These are phyloP conservation scores for Argyresthia goedartella DNA, from an alignment of 2,888 invertebrate genomes.

Conservation along the genomic window DNA sequence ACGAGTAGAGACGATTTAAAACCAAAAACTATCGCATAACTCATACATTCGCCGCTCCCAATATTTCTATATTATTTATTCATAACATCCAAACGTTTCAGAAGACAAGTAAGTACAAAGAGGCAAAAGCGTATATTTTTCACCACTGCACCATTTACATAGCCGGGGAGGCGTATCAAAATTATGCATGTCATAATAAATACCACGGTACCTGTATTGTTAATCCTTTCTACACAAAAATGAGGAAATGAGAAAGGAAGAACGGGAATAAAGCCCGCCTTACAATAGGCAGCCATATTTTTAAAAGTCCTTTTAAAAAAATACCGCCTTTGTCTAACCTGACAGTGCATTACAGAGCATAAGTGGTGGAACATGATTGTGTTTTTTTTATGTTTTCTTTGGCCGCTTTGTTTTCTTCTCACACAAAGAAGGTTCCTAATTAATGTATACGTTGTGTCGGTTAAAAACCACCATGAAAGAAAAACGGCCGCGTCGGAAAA, in stretches of 20 bases:
- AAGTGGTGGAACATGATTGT: slow-evolving; percentile 50
- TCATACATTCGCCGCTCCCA: no score
- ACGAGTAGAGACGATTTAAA: no score
- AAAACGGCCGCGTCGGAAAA: no score
- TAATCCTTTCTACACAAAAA: slow-evolving; percentile 62
- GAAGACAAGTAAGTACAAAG: no score
- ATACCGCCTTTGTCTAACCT: slow-evolving; percentile 46
- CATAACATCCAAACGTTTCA: no score
- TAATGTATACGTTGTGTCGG: no score
- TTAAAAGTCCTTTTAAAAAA: slow-evolving; percentile 46
- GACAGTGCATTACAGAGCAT: slow-evolving; percentile 57
- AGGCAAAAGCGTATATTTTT: no score
- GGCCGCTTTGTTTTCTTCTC: not conserved
- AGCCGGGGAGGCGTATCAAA: slow-evolving; percentile 13
- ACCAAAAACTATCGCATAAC: no score
- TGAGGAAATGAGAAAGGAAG: slow-evolving; percentile 59
- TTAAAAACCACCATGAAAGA: no score
- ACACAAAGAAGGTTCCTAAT: no score
- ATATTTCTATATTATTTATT: no score
- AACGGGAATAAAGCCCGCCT: slow-evolving; percentile 42
- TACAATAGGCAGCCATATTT: slow-evolving; percentile 59
- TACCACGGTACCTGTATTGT: slow-evolving; percentile 47
- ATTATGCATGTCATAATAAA: slow-evolving; percentile 37
- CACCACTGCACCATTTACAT: not conserved
- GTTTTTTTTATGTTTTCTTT: slow-evolving; percentile 35